Evolutionary conservation across 2,113 vertebrate species (phyloP), one percentile per base, ranked within the genome.

Genomic region (Toxostoma redivivum): DNA sequence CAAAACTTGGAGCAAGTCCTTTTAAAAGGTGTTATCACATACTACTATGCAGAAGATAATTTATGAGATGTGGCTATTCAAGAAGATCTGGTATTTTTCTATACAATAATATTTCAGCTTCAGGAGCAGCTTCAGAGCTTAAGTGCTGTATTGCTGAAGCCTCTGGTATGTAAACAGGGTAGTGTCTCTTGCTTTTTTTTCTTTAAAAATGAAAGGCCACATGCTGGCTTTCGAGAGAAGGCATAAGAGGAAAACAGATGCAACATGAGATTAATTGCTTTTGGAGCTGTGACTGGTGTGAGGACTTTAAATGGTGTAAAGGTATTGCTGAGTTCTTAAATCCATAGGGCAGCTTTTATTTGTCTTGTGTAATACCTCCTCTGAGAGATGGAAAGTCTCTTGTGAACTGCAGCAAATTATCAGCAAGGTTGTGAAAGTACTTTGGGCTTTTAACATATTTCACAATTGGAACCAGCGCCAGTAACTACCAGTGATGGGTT

Each of bases 321-420:
- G 54, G 45, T 95, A 1, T 61, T 80, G 44, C 50, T 9, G 54
- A 45, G 38, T 62, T 92, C 27, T 88, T 33, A 66, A 33, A 89
- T 84, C 60, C 64, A 27, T 42, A 42, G 64, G 22, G 45, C 38
- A 66, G 65, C 35, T 78, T 62, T 51, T 47, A 7, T 90, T 88
- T 94, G 80, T 88, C 67, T 96, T 86, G 31, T 88, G 61, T 65
- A 85, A 82, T 76, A 56, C 24, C 71, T 92, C 25, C 40, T 86
- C 56, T 65, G 84, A 74, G 86, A 91, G 95, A 95, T 74, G 47
- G 83, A 94, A 95, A 94, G 92, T 84, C 69, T 69, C 35, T 81
- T 81, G 47, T 84, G 69, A 89, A 33, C 80, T 73, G 19, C n/a
- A 77, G 67, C 0, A 4, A 45, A 35, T 89, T 82, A 81, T 70